Conservation (phyloP, 2,888 invertebrate species). For the Meiosimyza platycephala region DNA sequence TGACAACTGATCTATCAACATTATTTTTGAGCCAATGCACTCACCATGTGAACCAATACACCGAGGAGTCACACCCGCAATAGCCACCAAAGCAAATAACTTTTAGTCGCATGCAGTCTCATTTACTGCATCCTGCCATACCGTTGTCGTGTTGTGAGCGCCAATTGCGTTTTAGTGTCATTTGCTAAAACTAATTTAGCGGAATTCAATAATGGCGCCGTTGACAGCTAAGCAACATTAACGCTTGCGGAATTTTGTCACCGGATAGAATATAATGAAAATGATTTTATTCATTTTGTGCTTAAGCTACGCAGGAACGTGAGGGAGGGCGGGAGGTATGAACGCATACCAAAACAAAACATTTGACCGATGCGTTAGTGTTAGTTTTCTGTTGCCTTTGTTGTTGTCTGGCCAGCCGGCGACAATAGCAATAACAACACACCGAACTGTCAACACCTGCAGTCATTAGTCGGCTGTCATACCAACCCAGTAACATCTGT, state of each 20-base stretch:
- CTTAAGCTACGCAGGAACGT: too few relatives aligned
- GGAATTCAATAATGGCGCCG: constrained; percentile 37
- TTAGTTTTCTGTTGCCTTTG: too few relatives aligned
- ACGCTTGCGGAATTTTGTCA: constrained; percentile 27
- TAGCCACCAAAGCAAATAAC: too few relatives aligned
- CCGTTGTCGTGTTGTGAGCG: neutral
- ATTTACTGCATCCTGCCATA: too few relatives aligned
- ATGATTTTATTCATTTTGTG: constrained; percentile 16
- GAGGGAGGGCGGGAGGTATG: too few relatives aligned
- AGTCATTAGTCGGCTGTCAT: constrained; percentile 33
- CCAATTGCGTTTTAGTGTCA: neutral
- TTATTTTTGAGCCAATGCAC: too few relatives aligned
- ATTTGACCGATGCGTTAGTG: too few relatives aligned
- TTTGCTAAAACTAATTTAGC: constrained; percentile 32
- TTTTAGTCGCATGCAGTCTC: too few relatives aligned
- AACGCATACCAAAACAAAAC: too few relatives aligned
- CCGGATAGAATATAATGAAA: constrained; percentile 27
- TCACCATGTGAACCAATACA: too few relatives aligned
- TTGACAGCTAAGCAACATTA: constrained; percentile 33
- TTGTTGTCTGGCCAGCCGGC: neutral
- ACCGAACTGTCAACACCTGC: constrained; percentile 31
- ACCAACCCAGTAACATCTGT: constrained; percentile 9
- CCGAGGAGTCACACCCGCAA: too few relatives aligned
- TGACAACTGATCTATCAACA: too few relatives aligned
- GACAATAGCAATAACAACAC: neutral